Evolutionary conservation across 2,113 vertebrate genomes (phyloP).

Genomic region (Aptenodytes forsteri): DNA sequence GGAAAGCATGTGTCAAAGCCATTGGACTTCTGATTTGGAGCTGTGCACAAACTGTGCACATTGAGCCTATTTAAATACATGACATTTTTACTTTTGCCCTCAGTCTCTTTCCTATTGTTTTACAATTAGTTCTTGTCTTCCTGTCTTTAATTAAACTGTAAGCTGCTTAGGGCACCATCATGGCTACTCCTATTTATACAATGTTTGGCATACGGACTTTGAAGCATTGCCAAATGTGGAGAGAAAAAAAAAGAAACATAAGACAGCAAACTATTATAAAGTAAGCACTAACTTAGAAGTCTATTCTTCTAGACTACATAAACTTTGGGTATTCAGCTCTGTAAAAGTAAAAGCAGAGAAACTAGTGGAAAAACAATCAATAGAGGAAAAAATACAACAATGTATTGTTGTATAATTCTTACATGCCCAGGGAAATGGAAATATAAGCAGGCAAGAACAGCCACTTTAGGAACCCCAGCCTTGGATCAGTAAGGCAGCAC

Average conservation of each 20-base stretch:
- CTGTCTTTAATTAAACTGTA: conserved; percentile 26
- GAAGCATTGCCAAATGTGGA: background rate
- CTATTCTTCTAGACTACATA: conserved; percentile 5
- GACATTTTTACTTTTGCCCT: conserved; percentile 3
- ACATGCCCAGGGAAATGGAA: background rate
- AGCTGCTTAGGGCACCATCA: conserved; percentile 10
- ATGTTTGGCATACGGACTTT: background rate
- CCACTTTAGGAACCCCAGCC: background rate
- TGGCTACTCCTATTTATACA: conserved; percentile 35
- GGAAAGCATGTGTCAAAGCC: background rate
- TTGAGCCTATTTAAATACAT: background rate
- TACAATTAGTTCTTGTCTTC: background rate
- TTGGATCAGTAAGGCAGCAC: background rate
- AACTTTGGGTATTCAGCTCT: background rate
- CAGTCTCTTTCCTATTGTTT: conserved; percentile 29
- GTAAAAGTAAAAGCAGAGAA: conserved; percentile 35
- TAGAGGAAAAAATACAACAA: background rate
- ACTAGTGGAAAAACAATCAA: conserved; percentile 11
- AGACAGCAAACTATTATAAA: background rate
- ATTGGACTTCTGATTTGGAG: background rate
- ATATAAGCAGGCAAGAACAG: background rate
- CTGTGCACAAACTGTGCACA: background rate
- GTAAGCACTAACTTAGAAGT: background rate
- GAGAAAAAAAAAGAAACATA: background rate
- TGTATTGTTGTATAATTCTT: background rate